phyloP scores from a whole-genome alignment of 2,113 vertebrate species.

The Nematolebias whitei region DNA sequence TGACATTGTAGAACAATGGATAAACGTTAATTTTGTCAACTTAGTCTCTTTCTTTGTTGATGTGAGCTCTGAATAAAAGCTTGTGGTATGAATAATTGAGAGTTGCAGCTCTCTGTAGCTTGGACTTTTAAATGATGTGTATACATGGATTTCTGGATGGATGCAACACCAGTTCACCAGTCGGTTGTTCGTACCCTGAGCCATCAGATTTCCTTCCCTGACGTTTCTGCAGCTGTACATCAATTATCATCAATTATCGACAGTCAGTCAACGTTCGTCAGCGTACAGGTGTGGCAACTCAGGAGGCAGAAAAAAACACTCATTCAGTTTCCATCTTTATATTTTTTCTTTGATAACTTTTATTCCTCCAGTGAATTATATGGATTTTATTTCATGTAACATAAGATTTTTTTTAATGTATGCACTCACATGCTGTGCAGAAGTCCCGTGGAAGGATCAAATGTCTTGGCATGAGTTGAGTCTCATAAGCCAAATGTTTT shows the following conservation, averaged over 20 bases:
- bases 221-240: slow-evolving; percentile 29
- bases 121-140: slow-evolving; percentile 36
- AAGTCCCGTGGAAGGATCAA: slow-evolving; percentile 29
- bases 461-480: slow-evolving; percentile 36
- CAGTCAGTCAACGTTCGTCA: slow-evolving; percentile 26
- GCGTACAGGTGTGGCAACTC: slow-evolving; percentile 17
- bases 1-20: neutral
- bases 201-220: slow-evolving; percentile 25
- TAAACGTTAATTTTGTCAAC: neutral
- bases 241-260: slow-evolving; percentile 27
- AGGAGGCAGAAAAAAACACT: slow-evolving; percentile 20
- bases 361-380: neutral
- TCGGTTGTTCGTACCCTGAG: slow-evolving; percentile 17
- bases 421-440: slow-evolving; percentile 20
- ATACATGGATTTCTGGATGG: slow-evolving; percentile 1
- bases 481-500: slow-evolving; percentile 27
- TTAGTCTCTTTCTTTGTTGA: neutral
- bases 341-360: slow-evolving; percentile 3
- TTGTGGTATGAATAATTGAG: slow-evolving; percentile 37
- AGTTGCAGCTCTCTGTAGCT: slow-evolving; percentile 6
- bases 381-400: slow-evolving; percentile 1
- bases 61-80: slow-evolving; percentile 13
- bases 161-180: slow-evolving; percentile 1
- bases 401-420: slow-evolving; percentile 21
- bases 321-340: too few relatives aligned